Evolutionary conservation across 2,113 vertebrate genomes (phyloP).

Genomic region (Catharus bicknelli): DNA sequence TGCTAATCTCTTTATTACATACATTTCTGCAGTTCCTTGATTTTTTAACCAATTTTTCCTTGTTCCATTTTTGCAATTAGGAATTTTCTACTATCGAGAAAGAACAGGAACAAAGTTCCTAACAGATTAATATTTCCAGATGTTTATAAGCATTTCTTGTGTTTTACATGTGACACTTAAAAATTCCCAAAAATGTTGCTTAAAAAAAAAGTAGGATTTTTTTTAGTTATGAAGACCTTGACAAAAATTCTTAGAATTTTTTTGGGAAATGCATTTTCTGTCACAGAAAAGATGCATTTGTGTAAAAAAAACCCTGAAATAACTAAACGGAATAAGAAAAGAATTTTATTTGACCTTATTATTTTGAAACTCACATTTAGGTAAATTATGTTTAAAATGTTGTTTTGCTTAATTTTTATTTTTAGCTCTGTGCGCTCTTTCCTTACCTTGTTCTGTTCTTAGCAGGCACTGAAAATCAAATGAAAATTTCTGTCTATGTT

Average conservation of each 20-base stretch:
- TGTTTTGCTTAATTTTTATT: fast-evolving
- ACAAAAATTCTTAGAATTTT: neutral
- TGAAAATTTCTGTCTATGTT: neutral
- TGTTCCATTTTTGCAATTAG: neutral
- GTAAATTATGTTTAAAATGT: neutral
- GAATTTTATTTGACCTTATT: neutral
- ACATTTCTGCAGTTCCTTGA: neutral
- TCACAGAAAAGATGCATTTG: neutral
- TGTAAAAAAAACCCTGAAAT: neutral
- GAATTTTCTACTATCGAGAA: neutral
- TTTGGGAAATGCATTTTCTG: neutral
- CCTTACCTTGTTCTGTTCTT: neutral
- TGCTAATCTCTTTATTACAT: neutral
- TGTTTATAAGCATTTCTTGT: neutral
- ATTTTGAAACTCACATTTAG: neutral
- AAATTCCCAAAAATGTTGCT: neutral
- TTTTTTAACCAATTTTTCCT: neutral
- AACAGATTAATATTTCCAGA: neutral
- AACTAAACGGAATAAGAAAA: neutral
- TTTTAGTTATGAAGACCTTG: neutral
- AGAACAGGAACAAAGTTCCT: neutral
- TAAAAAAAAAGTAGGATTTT: fast-evolving
- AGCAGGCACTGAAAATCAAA: neutral
- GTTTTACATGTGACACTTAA: neutral
- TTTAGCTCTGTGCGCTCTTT: neutral